A percentile compares a stretch with the other conserved stretches of the same genome.
phyloP scores from a whole-genome alignment of 1,140 invertebrate genomes.

The Theocolax elegans region DNA sequence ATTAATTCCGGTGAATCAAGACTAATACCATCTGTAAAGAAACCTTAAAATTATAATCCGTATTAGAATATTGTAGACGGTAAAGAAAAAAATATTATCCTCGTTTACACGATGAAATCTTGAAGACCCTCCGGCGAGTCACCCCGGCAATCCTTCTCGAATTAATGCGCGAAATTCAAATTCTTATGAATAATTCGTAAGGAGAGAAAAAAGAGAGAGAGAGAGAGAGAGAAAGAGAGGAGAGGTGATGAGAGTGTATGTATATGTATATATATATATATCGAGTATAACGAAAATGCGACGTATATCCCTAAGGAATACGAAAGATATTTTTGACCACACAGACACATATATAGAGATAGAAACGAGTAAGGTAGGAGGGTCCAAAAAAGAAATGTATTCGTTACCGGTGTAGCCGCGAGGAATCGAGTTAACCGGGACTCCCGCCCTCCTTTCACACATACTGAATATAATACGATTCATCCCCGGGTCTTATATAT shows the following conservation, averaged over 20 bases:
- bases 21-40: no score
- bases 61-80: no score
- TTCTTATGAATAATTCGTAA: background rate
- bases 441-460: constrained; percentile 45
- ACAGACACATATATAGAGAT: constrained; percentile 17
- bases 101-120: no score
- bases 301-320: no score
- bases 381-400: constrained; percentile 30
- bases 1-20: no score
- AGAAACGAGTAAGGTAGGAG: constrained; percentile 33
- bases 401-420: constrained; percentile 11
- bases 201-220: background rate
- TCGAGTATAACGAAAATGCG: no score
- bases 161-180: constrained; percentile 9
- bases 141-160: no score
- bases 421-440: constrained; percentile 49
- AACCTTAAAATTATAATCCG: no score
- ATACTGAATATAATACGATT: constrained; percentile 7
- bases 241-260: background rate
- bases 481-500: background rate
- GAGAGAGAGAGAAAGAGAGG: constrained; percentile 7
- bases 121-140: no score
- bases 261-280: no score
- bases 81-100: no score
- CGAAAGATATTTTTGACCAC: no score